A percentile compares a stretch with the other conserved stretches of the same genome.
These are phyloP conservation scores for Thomomys bottae DNA, from an alignment of 2,113 vertebrate genomes.

Conservation along the genomic window DNA sequence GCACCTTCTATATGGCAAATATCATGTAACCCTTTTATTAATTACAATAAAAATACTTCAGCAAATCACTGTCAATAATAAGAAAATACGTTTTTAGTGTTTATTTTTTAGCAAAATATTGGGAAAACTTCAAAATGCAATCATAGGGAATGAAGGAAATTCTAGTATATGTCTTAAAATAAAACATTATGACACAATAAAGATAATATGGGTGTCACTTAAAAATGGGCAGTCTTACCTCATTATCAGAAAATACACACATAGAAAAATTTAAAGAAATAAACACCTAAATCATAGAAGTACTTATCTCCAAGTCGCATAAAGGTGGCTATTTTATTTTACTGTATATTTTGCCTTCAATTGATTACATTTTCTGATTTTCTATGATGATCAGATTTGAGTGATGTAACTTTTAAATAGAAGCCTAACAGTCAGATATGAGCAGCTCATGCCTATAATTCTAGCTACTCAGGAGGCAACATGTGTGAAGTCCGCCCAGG, in stretches of 20 bases:
- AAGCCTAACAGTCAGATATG: neutral
- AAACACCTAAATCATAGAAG: neutral
- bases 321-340: neutral
- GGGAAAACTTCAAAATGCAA: neutral
- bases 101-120: neutral
- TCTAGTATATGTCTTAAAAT: conserved; percentile 15
- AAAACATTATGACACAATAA: neutral
- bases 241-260: neutral
- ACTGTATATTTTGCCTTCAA: neutral
- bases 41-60: neutral
- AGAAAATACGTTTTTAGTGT: neutral
- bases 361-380: neutral
- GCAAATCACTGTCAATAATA: neutral
- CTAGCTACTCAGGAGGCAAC: too few relatives aligned
- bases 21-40: too few relatives aligned
- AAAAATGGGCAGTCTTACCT: conserved; percentile 29
- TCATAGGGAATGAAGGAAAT: neutral
- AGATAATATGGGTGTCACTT: neutral
- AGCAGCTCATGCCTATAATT: too few relatives aligned
- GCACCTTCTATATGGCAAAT: too few relatives aligned
- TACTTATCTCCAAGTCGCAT: neutral
- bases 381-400: neutral
- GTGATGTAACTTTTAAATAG: neutral
- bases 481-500: too few relatives aligned
- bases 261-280: neutral